These are phyloP conservation scores for Papilio protenor DNA, from an alignment of 2,888 invertebrate genomes.

Conservation along the genomic window DNA sequence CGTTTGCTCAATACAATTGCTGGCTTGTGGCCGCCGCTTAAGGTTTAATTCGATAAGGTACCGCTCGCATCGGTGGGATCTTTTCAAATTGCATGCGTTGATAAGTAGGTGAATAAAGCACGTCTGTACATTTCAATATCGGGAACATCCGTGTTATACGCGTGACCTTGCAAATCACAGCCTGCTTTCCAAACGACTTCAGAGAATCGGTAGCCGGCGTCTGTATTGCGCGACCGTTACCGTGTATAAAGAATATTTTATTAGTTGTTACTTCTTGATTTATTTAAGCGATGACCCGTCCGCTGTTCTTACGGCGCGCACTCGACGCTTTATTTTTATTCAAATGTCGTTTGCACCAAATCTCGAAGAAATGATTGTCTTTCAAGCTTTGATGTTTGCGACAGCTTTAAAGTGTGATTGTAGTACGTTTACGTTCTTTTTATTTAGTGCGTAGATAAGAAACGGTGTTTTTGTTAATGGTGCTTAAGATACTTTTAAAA, in stretches of 20 bases:
- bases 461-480: background rate
- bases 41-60: slow-evolving; percentile 64
- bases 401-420: slow-evolving; percentile 14
- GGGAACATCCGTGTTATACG: slow-evolving; percentile 85
- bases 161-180: slow-evolving; percentile 85
- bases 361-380: slow-evolving; percentile 44
- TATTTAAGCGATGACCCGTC: slow-evolving; percentile 70
- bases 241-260: slow-evolving; percentile 75
- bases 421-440: slow-evolving; percentile 22
- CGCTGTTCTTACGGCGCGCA: slow-evolving; percentile 60
- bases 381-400: slow-evolving; percentile 43
- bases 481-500: background rate
- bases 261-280: slow-evolving; percentile 69
- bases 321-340: slow-evolving; percentile 64
- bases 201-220: slow-evolving; percentile 77
- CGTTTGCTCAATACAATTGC: slow-evolving; percentile 67
- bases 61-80: slow-evolving; percentile 66
- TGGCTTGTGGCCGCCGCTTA: slow-evolving; percentile 63
- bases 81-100: slow-evolving; percentile 79
- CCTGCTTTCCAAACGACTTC: slow-evolving; percentile 85
- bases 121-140: slow-evolving; percentile 84
- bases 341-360: slow-evolving; percentile 53
- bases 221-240: slow-evolving; percentile 75
- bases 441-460: background rate
- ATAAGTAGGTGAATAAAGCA: slow-evolving; percentile 85